These are phyloP conservation scores for Urophycis tenuis DNA, from an alignment of 2,797 vertebrate genomes.

Conservation along the genomic window DNA sequence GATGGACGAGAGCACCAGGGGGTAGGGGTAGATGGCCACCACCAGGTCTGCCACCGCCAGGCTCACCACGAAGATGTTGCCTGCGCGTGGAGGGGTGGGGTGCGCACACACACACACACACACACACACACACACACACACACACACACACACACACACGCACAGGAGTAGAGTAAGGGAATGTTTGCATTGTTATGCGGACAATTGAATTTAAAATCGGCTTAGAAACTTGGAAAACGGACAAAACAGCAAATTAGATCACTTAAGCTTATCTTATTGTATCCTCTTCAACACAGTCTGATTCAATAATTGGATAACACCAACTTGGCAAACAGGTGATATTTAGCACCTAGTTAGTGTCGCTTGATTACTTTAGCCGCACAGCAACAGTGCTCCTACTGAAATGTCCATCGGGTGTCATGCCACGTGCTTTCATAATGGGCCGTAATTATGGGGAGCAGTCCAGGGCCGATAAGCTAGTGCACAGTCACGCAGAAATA, in stretches of 20 bases:
- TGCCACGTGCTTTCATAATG: neutral
- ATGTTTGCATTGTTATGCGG: neutral
- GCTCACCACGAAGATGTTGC: slow-evolving; percentile 96
- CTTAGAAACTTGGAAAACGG: neutral
- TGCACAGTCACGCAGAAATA: slow-evolving; percentile 20
- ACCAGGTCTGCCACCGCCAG: slow-evolving; percentile 91
- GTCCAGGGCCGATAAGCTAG: neutral
- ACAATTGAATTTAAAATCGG: neutral
- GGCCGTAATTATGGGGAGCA: neutral
- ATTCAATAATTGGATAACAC: neutral
- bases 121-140: neutral
- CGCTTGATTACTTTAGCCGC: slow-evolving; percentile 24
- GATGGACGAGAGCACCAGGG: slow-evolving; percentile 88
- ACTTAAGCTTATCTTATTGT: neutral
- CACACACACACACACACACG: neutral
- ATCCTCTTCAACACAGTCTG: neutral
- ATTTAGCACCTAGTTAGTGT: slow-evolving; percentile 2
- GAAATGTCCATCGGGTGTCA: neutral
- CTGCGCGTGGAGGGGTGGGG: slow-evolving; percentile 62
- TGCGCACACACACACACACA: neutral
- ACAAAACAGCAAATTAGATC: neutral
- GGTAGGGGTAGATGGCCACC: slow-evolving; percentile 93
- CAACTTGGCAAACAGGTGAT: neutral
- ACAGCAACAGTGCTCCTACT: slow-evolving; percentile 18
- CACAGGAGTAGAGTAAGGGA: neutral